Evolutionary conservation across 2,797 vertebrate species (phyloP), one percentile per base, ranked within the genome.

Genomic region (Lithobates sylvaticus): DNA sequence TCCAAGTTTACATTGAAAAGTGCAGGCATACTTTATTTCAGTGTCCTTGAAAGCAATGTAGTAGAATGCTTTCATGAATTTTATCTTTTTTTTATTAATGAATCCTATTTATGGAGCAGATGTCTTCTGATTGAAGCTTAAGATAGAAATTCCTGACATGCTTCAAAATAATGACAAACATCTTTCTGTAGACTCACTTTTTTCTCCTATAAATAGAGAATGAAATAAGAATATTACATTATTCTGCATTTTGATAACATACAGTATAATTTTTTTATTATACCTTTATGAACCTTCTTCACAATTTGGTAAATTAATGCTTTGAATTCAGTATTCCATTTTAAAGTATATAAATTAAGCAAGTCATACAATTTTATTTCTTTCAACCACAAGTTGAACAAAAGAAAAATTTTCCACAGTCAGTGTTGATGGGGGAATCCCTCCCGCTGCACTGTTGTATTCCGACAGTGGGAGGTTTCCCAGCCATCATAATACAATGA

Each of bases 121-220:
- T 85, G 64, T 75, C 61, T 81, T 80, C 79, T 76, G 50, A 86
- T 81, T 54, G 65, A 81, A 81, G 39, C 44, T 68, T 44, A 74
- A 67, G 69, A 74, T 36, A 80, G 42, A 86, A 29, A 16, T 75
- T 76, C 42, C 80, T 70, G 61, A 76, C 84, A 76, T 54, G 58
- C 71, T 86, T 80, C 29, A 81, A 81, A 86, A 76, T 81, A 80
- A 75, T 81, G 78, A 68, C 42, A 79, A 80, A 81, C 69, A 29
- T 58, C 75, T 54, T 64, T 21, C 27, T 75, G 32, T 58, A 80
- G 74, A 73, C 84, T 18, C 42, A 16, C 61, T 74, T 42, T 77
- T 75, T 76, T 77, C 15, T 34, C 0, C 50, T 0, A 54, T 54
- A 54, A 54, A 18, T 18, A 3, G 16, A 54, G 16, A 54, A 70